These are phyloP conservation scores for Neolamprologus tretocephalus DNA, from an alignment of 2,113 vertebrate species.

Conservation along the genomic window DNA sequence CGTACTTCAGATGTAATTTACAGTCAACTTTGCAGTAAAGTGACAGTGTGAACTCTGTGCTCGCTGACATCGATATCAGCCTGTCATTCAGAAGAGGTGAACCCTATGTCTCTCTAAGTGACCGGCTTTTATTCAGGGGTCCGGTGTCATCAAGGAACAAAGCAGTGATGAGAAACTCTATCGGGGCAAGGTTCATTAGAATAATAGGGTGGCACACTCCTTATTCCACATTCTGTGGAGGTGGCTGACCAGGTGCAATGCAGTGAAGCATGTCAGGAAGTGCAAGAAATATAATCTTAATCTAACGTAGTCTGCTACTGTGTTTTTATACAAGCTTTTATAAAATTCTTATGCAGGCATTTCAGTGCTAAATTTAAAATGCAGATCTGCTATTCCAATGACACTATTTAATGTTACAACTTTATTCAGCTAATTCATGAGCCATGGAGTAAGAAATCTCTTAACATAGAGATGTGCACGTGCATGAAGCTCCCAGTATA, in stretches of 20 bases:
- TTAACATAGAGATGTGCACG: background rate
- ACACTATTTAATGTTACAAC: background rate
- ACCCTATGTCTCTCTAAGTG: conserved; percentile 22
- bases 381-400: background rate
- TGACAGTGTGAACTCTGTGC: background rate
- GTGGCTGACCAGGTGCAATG: background rate
- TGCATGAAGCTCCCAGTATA: background rate
- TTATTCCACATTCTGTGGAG: background rate
- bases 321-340: background rate
- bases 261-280: background rate
- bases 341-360: accelerated
- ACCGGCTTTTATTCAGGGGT: conserved; percentile 43
- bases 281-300: background rate
- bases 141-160: conserved; percentile 57
- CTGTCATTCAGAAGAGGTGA: conserved; percentile 27
- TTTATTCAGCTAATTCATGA: background rate
- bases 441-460: accelerated
- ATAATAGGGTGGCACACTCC: conserved; percentile 43
- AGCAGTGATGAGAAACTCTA: conserved; percentile 64
- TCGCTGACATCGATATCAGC: conserved; percentile 39
- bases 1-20: background rate
- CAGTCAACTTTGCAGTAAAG: background rate
- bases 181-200: conserved; percentile 64
- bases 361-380: background rate
- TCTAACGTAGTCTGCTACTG: background rate